phyloP scores from a whole-genome alignment of 2,113 vertebrate genomes.

The Acrocephalus arundinaceus region DNA sequence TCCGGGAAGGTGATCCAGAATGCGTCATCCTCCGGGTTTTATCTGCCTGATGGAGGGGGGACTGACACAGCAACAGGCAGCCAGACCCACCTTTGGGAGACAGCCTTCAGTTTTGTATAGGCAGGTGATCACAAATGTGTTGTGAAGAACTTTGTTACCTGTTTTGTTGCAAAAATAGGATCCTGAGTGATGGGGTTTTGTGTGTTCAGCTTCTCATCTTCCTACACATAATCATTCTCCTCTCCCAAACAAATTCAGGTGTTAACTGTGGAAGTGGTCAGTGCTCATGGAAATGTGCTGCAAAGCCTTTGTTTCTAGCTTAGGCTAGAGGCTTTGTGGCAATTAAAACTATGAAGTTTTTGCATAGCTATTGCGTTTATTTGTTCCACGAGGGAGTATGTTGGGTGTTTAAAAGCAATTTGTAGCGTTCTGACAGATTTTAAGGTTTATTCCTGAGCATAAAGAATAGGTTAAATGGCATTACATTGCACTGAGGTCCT shows the following conservation, averaged over 20 bases:
- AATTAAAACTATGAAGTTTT: not conserved
- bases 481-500: not conserved
- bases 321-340: not conserved
- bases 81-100: not conserved
- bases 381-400: not conserved
- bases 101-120: not conserved
- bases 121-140: not conserved
- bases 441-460: not conserved
- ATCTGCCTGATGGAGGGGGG: accelerated
- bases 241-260: not conserved
- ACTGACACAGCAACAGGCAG: not conserved
- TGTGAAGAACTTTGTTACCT: not conserved
- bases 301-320: not conserved
- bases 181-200: not conserved
- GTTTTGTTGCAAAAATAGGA: not conserved
- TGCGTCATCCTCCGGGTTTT: accelerated
- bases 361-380: not conserved
- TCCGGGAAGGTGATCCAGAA: not conserved
- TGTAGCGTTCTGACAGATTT: not conserved
- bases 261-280: not conserved
- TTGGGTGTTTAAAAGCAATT: not conserved
- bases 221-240: not conserved
- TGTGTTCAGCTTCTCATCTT: not conserved
- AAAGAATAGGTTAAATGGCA: not conserved
- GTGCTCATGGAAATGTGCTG: not conserved